Evolutionary conservation across 2,888 invertebrate genomes (phyloP).

Genomic region (Dexiosoma caninum): DNA sequence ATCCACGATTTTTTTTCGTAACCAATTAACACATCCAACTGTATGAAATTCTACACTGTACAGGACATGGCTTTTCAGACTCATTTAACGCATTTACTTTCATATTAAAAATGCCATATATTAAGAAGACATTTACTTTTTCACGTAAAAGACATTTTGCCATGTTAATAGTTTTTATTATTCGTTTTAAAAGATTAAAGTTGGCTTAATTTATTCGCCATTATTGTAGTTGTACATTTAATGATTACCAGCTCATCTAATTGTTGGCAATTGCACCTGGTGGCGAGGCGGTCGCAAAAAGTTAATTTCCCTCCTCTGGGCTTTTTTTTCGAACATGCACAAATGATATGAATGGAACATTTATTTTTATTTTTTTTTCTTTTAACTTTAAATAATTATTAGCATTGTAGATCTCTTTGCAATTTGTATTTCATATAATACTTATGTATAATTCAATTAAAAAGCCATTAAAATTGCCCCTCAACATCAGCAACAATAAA

Average conservation of each 20-base stretch:
- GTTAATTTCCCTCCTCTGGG: not conserved
- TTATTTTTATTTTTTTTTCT: too few species aligned
- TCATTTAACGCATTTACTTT: not conserved
- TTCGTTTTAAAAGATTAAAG: too few species aligned
- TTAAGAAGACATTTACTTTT: conserved; percentile 19
- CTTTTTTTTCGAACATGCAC: conserved; percentile 9
- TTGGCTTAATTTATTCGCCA: conserved; percentile 29
- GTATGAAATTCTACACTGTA: too few species aligned
- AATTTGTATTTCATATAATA: conserved; percentile 46
- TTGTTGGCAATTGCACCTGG: conserved; percentile 49
- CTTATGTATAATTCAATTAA: conserved; percentile 58
- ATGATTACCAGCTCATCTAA: conserved; percentile 38
- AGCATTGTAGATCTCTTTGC: conserved; percentile 19
- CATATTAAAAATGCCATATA: conserved; percentile 1
- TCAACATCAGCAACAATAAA: not conserved
- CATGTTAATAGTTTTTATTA: too few species aligned
- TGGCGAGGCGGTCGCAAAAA: conserved; percentile 9
- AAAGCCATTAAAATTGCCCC: conserved; percentile 57
- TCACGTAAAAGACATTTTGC: not conserved
- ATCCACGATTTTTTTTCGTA: too few species aligned
- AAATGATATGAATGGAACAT: conserved; percentile 22
- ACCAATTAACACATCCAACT: too few species aligned
- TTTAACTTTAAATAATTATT: conserved; percentile 28
- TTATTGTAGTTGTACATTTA: conserved; percentile 29
- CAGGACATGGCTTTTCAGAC: not conserved